These are phyloP conservation scores for Drosophila ercepeae DNA, from an alignment of 1,140 invertebrate species.

Conservation along the genomic window DNA sequence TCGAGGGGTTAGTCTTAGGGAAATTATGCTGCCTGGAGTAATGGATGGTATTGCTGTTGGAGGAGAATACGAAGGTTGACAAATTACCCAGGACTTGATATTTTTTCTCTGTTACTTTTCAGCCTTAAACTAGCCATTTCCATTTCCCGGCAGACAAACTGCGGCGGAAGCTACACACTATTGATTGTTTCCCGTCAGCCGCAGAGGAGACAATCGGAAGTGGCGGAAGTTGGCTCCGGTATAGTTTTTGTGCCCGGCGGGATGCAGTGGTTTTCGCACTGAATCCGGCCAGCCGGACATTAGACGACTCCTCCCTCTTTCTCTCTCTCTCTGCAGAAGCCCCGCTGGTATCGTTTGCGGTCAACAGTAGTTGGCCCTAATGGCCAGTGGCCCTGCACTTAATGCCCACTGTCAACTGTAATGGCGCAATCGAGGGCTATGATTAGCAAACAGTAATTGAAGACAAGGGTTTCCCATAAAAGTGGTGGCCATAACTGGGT, in stretches of 20 bases:
- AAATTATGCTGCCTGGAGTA: slow-evolving; percentile 8
- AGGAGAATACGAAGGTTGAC: slow-evolving; percentile 26
- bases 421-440: slow-evolving; percentile 38
- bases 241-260: slow-evolving; percentile 7
- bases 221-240: slow-evolving; percentile 42
- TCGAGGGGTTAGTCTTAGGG: neutral
- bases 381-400: slow-evolving; percentile 26
- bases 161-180: slow-evolving; percentile 60
- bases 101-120: slow-evolving; percentile 3
- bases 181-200: slow-evolving; percentile 65
- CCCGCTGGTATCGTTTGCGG: slow-evolving; percentile 35
- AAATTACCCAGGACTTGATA: slow-evolving; percentile 35
- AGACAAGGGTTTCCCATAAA: slow-evolving; percentile 46
- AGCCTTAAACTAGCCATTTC: neutral
- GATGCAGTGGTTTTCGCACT: slow-evolving; percentile 18
- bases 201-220: slow-evolving; percentile 30
- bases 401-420: slow-evolving; percentile 42
- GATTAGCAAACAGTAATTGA: slow-evolving; percentile 56
- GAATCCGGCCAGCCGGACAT: slow-evolving; percentile 1
- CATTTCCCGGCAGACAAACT: slow-evolving; percentile 25
- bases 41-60: neutral
- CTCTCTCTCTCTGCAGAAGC: no score
- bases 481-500: slow-evolving; percentile 31
- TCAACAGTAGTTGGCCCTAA: slow-evolving; percentile 40
- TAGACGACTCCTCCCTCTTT: neutral